Percentiles rank a stretch among this genome's conserved stretches.
Conservation (phyloP, 2,113 vertebrate genomes). For the Puffinus mauretanicus region DNA sequence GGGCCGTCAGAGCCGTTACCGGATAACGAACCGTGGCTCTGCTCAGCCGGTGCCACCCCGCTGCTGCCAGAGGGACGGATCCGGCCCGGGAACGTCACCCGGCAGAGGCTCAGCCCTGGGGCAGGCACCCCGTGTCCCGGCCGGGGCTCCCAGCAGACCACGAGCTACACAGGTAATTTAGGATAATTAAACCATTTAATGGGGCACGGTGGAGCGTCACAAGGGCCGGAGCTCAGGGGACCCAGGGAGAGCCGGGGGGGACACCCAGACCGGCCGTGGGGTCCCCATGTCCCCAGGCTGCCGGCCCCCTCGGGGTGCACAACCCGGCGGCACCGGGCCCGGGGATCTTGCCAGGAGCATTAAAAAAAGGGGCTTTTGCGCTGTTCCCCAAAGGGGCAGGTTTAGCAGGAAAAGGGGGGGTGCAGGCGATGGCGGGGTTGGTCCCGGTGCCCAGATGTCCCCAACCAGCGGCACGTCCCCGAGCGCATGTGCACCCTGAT, state of each 20-base stretch:
- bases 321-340: neutral
- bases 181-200: constrained; percentile 3
- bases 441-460: neutral
- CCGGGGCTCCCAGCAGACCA: neutral
- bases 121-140: neutral
- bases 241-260: too few relatives aligned
- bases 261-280: rapidly evolving
- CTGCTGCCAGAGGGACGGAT: neutral
- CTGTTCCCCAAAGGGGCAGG: neutral
- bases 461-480: neutral
- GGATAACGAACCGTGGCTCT: neutral
- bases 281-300: neutral
- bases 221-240: neutral
- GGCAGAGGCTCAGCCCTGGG: neutral
- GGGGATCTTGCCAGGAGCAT: rapidly evolving
- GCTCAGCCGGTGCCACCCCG: neutral
- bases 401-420: neutral
- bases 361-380: neutral
- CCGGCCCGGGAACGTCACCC: neutral
- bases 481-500: rapidly evolving
- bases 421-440: neutral
- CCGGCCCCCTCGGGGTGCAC: rapidly evolving
- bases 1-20: neutral
- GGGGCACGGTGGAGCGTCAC: neutral
- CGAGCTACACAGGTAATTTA: rapidly evolving